phyloP scores from a whole-genome alignment of 2,113 vertebrate species.

The Okapia johnstoni region DNA sequence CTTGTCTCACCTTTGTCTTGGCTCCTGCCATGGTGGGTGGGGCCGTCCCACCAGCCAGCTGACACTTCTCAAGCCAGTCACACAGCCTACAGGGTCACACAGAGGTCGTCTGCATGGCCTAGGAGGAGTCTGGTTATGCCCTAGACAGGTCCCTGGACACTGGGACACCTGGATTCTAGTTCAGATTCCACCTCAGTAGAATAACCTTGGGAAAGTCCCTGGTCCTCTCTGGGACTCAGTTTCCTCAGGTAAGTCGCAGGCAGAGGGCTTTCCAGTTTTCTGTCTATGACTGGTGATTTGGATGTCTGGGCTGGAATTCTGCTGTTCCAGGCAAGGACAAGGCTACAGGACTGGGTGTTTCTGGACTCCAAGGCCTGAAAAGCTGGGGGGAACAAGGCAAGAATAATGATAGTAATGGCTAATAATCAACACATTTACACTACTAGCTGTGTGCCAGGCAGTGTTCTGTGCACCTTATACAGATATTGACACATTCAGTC shows the following conservation, averaged over 20 bases:
- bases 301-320: background rate
- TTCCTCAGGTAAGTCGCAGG: background rate
- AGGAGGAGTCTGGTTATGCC: background rate
- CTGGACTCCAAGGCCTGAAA: background rate
- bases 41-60: background rate
- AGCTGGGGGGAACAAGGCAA: background rate
- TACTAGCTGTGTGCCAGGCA: no score
- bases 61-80: background rate
- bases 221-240: background rate
- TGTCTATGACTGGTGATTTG: background rate
- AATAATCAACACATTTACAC: rapidly evolving
- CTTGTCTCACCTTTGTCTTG: background rate
- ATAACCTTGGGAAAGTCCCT: background rate
- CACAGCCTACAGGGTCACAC: background rate
- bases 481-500: rapidly evolving
- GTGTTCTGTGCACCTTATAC: no score
- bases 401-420: background rate
- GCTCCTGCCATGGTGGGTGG: background rate
- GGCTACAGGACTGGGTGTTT: no score
- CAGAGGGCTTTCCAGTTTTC: background rate
- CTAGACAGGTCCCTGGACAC: background rate
- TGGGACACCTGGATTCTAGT: background rate
- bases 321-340: background rate
- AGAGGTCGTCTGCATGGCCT: background rate
- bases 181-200: background rate